Percentiles rank a stretch among this genome's conserved stretches.
Conservation (phyloP, 2,888 invertebrate genomes). For the Nephrotoma flavescens region DNA sequence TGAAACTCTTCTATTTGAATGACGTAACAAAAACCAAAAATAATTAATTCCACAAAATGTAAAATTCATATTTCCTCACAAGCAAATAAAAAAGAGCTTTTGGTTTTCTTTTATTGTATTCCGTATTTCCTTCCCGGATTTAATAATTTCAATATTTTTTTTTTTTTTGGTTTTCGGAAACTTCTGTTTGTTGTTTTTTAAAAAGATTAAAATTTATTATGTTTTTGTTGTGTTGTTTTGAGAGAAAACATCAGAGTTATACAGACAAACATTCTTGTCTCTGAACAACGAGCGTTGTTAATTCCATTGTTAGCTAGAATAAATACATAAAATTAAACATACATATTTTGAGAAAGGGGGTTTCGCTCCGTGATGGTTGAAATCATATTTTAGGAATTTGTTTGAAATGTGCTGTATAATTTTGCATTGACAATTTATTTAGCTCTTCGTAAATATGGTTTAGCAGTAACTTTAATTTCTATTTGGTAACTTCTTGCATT, state of each 20-base stretch:
- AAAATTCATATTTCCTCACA: neutral
- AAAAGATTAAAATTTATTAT: neutral
- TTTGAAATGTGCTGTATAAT: no score
- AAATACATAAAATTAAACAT: neutral
- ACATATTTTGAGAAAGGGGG: neutral
- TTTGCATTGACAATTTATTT: no score
- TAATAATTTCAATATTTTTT: neutral
- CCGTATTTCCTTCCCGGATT: neutral
- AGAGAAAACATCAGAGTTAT: neutral
- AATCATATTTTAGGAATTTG: no score
- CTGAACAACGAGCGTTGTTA: neutral
- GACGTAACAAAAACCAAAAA: neutral
- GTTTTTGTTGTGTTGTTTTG: neutral
- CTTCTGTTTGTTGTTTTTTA: neutral
- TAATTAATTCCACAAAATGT: neutral
- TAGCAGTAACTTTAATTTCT: no score
- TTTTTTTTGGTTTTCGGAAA: neutral
- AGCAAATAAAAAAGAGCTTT: neutral
- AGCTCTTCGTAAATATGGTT: no score
- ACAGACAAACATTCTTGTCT: neutral
- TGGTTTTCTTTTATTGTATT: neutral
- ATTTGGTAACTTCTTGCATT: no score
- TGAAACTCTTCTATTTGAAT: neutral
- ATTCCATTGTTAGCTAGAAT: neutral
- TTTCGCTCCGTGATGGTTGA: no score